Evolutionary conservation across 1,140 invertebrate species (phyloP).

Genomic region (Heterodera schachtii): DNA sequence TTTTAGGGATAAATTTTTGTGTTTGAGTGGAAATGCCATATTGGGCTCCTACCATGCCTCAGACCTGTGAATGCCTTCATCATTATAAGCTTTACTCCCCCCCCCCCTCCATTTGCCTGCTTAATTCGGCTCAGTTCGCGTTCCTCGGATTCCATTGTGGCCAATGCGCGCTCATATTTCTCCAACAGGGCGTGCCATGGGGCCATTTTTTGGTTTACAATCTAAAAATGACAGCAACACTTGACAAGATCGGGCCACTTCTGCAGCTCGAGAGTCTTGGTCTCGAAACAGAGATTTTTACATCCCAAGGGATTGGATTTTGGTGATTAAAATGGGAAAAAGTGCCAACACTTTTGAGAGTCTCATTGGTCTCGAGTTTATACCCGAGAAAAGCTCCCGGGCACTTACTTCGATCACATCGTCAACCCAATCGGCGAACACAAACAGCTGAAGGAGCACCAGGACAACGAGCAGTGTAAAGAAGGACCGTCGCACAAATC

Average conservation of each 20-base stretch:
- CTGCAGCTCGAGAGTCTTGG: no score
- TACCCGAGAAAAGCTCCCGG: neutral
- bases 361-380: no score
- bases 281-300: neutral
- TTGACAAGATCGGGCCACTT: no score
- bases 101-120: slow-evolving; percentile 1
- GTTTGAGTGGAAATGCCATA: no score
- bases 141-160: slow-evolving; percentile 30
- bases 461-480: neutral
- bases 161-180: slow-evolving; percentile 23
- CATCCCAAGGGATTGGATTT: no score
- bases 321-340: neutral
- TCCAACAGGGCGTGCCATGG: slow-evolving; percentile 25
- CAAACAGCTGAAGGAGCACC: neutral
- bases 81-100: neutral
- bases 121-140: slow-evolving; percentile 25
- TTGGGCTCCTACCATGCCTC: no score
- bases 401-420: slow-evolving; percentile 24
- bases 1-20: no score
- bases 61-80: no score
- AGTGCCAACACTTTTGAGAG: no score
- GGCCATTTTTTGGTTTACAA: slow-evolving; percentile 26
- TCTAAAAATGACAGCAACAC: neutral
- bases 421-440: slow-evolving; percentile 30
- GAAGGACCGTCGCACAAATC: neutral